phyloP scores from a whole-genome alignment of 2,113 vertebrate species.

The Bothrops jararaca region DNA sequence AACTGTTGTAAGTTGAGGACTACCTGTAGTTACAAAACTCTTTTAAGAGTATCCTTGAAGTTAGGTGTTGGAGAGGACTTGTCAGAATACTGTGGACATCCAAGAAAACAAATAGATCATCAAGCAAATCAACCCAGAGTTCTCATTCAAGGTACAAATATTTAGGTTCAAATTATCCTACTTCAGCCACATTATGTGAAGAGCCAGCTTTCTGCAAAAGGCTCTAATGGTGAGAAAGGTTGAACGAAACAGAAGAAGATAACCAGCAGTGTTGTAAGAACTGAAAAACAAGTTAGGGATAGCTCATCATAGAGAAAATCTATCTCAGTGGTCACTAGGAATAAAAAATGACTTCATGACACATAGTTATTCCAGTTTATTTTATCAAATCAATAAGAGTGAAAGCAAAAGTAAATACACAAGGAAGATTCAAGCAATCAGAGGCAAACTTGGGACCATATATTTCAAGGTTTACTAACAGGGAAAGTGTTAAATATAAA shows the following conservation, averaged over 20 bases:
- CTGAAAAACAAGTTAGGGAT: background rate
- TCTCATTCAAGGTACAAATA: background rate
- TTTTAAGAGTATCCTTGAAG: background rate
- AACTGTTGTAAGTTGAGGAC: too few species aligned
- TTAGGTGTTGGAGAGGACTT: background rate
- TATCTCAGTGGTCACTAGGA: background rate
- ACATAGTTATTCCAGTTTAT: slow-evolving; percentile 51
- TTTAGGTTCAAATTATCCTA: background rate
- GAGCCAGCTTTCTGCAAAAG: background rate
- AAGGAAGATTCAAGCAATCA: slow-evolving; percentile 43
- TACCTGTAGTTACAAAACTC: background rate
- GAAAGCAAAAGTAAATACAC: slow-evolving; percentile 57
- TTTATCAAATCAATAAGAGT: slow-evolving; percentile 69
- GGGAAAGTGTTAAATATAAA: background rate
- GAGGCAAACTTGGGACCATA: background rate
- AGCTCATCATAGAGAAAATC: background rate
- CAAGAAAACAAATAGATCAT: background rate
- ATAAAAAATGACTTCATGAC: background rate
- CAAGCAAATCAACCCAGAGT: background rate
- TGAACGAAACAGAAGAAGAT: background rate
- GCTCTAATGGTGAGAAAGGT: background rate
- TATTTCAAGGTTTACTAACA: slow-evolving; percentile 34
- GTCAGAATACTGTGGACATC: background rate
- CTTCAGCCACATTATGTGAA: background rate
- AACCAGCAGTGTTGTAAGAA: background rate